These are phyloP conservation scores for Progne subis DNA, from an alignment of 2,113 vertebrate genomes.

Conservation along the genomic window DNA sequence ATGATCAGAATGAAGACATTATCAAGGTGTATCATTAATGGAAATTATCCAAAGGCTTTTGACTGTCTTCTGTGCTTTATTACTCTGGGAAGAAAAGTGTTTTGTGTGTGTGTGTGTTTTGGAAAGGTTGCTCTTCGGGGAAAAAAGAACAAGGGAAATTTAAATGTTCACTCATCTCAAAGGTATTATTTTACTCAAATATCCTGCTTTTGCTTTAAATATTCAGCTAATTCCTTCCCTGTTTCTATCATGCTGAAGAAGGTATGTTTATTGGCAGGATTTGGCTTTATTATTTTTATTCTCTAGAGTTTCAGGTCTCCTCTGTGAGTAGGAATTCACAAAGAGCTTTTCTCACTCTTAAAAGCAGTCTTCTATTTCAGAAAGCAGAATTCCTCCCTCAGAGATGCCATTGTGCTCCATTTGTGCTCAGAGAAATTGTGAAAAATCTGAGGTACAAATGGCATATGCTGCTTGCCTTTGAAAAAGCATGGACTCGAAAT, in stretches of 20 bases:
- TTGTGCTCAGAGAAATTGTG: neutral
- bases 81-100: neutral
- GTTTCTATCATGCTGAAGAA: neutral
- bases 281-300: neutral
- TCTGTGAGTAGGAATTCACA: neutral
- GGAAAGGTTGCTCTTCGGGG: neutral
- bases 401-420: neutral
- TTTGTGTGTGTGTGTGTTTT: rapidly evolving
- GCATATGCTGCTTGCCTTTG: neutral
- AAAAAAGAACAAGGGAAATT: neutral
- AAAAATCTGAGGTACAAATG: neutral
- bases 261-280: neutral
- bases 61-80: neutral
- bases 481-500: neutral
- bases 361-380: constrained; percentile 17
- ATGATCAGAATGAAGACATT: neutral
- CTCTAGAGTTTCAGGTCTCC: neutral
- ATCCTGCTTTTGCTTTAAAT: neutral
- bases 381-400: constrained; percentile 15
- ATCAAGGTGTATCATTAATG: neutral
- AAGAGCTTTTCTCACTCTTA: constrained; percentile 20
- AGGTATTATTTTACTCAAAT: neutral
- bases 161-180: neutral
- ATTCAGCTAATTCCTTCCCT: neutral
- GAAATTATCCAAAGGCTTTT: neutral